Conservation (phyloP, 1,140 invertebrate genomes). For the Drosophila lini region DNA sequence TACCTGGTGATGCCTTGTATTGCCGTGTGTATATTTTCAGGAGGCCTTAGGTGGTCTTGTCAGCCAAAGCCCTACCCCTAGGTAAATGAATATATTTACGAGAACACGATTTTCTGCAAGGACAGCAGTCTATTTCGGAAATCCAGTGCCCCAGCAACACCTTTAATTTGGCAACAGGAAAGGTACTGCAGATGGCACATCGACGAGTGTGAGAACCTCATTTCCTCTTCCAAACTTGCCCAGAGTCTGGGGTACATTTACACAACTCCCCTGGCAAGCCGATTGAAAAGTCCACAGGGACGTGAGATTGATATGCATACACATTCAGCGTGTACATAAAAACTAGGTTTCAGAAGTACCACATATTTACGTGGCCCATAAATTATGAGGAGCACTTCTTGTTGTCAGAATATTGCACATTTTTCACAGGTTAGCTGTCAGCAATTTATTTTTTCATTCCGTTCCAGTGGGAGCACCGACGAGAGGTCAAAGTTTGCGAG, state of each 20-base stretch:
- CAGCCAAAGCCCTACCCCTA: not conserved
- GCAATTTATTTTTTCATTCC: slow-evolving; percentile 32
- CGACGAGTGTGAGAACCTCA: slow-evolving; percentile 12
- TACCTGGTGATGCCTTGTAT: not conserved
- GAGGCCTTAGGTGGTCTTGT: not conserved
- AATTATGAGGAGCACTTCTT: slow-evolving; percentile 67
- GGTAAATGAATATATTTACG: not conserved
- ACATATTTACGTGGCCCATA: slow-evolving; percentile 65
- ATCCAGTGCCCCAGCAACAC: not conserved
- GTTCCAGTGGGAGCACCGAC: slow-evolving; percentile 25
- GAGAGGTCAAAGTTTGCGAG: slow-evolving; percentile 39
- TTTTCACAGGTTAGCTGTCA: slow-evolving; percentile 51
- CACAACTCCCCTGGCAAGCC: not conserved
- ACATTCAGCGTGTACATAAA: slow-evolving; percentile 11
- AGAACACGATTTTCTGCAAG: not conserved
- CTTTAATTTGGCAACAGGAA: slow-evolving; percentile 18
- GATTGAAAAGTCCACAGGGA: slow-evolving; percentile 39
- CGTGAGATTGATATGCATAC: slow-evolving; percentile 31
- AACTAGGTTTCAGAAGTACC: slow-evolving; percentile 27
- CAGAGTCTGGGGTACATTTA: slow-evolving; percentile 12
- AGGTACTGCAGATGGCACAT: not conserved
- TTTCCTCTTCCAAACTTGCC: slow-evolving; percentile 13
- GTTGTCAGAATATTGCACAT: slow-evolving; percentile 55
- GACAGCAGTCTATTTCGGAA: not conserved
- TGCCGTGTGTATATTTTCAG: not conserved